A percentile compares a stretch with the other conserved stretches of the same genome.
Evolutionary conservation across 2,888 invertebrate species (phyloP).

Genomic region (Volucella zonaria): DNA sequence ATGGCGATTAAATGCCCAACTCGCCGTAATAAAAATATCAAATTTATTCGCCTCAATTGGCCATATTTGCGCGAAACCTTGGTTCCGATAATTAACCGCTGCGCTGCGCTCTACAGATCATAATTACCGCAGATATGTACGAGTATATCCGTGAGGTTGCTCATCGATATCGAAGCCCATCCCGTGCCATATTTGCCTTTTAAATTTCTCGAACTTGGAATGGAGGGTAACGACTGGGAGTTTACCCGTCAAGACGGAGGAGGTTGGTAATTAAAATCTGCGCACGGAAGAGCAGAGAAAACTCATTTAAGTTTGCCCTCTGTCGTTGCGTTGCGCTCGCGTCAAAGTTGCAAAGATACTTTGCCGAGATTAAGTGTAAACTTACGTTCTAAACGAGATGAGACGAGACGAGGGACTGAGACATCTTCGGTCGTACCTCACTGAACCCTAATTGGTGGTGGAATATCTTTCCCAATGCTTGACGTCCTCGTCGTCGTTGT

Average conservation of each 20-base stretch:
- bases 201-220: slow-evolving; percentile 7
- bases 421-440: slow-evolving; percentile 65
- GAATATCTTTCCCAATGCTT: slow-evolving; percentile 40
- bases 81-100: slow-evolving; percentile 61
- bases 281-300: slow-evolving; percentile 41
- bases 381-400: slow-evolving; percentile 65
- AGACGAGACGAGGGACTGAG: slow-evolving; percentile 55
- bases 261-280: slow-evolving; percentile 61
- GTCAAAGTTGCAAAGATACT: slow-evolving; percentile 47
- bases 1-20: slow-evolving; percentile 49
- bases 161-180: slow-evolving; percentile 16
- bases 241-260: slow-evolving; percentile 20
- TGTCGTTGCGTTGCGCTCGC: not conserved
- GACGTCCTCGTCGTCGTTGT: slow-evolving; percentile 22
- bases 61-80: slow-evolving; percentile 49
- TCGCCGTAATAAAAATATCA: slow-evolving; percentile 63
- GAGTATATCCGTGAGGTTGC: slow-evolving; percentile 11
- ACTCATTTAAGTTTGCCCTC: slow-evolving; percentile 62
- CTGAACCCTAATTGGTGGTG: slow-evolving; percentile 69
- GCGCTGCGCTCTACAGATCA: slow-evolving; percentile 41
- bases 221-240: no score
- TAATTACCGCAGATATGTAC: slow-evolving; percentile 41
- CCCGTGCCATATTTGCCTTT: slow-evolving; percentile 68
- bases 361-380: slow-evolving; percentile 68
- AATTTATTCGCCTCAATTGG: slow-evolving; percentile 64